Base-by-base conservation (phyloP, 2,113 vertebrate genomes). In the Pipra filicauda region DNA sequence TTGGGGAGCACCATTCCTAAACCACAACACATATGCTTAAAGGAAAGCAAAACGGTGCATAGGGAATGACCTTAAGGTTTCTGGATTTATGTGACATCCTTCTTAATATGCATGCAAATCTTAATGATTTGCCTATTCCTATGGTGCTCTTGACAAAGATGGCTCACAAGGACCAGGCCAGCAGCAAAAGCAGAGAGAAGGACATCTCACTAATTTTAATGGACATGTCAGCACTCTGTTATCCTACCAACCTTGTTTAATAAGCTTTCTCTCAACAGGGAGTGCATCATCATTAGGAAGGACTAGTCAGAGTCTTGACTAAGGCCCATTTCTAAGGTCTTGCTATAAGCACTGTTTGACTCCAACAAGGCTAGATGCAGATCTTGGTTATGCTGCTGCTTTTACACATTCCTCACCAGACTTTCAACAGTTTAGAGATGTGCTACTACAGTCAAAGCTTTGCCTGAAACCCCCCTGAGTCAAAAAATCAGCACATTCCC, bases 381-480 rank as follows among this genome's bases (percentile, higher is more conserved):
- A 19, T 39, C 28, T 19, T 54, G 35, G 44, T 74, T 35, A 15
- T 0, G 0, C 30, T 39, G 7, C n/a, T 49, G 17, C 48, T 82
- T 26, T 59, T 59, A 30, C 28, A 30, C 6, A 21, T 61, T 66
- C 78, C 35, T 79, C 73, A 35, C 46, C 5, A 5, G 6, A 44
- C 28, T 2, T 7, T 17, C 43, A 64, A 39, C 52, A 48, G 39
- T 33, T 69, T 27, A 48, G 28, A 43, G 43, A 64, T 1, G 2
- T 11, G 11, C 27, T 67, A 5, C 39, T 64, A 49, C 31, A 58
- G 21, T 4, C 64, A 77, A 21, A 91, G 31, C 41, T 41, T 44
- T 11, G 19, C 51, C 51, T 39, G 28, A 43, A 85, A 35, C 7
- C 12, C 11, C 12, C 2, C 7, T 0, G 0, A 55, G 70, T 67